Evolutionary conservation across 1,140 invertebrate species (phyloP).

Genomic region (Listronotus oregonensis): DNA sequence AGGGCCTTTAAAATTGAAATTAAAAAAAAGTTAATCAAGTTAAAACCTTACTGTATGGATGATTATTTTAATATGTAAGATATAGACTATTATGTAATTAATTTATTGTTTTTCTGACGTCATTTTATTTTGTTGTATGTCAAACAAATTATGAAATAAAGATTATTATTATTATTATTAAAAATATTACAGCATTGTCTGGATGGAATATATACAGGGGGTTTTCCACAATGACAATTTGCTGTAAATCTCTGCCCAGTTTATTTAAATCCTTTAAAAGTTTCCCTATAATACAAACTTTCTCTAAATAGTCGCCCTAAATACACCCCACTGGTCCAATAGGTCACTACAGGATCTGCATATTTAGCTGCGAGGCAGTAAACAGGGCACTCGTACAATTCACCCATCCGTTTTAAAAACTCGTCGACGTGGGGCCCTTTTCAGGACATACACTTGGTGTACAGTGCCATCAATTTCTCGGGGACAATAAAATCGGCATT

Average conservation of each 20-base stretch:
- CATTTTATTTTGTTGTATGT: no score
- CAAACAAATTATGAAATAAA: no score
- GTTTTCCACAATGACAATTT: slow-evolving; percentile 99
- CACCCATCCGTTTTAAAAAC: slow-evolving; percentile 96
- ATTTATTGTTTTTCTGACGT: no score
- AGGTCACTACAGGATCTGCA: slow-evolving; percentile 98
- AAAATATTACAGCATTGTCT: slow-evolving; percentile 93
- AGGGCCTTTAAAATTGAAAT: no score
- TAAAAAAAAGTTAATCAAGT: no score
- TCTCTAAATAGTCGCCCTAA: slow-evolving; percentile 96
- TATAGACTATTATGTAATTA: no score
- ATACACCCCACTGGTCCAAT: slow-evolving; percentile 96
- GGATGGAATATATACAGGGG: slow-evolving; percentile 99
- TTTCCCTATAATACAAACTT: slow-evolving; percentile 99
- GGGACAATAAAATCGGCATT: slow-evolving; percentile 99
- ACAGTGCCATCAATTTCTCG: slow-evolving; percentile 98
- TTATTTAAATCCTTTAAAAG: slow-evolving; percentile 99
- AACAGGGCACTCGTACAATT: slow-evolving; percentile 98
- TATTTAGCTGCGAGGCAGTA: slow-evolving; percentile 98
- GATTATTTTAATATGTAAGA: no score
- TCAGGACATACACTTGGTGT: slow-evolving; percentile 99
- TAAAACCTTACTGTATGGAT: no score
- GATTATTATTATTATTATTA: no score
- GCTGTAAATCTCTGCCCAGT: slow-evolving; percentile 92
- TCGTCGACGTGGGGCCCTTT: slow-evolving; percentile 99